Evolutionary conservation across 1,140 invertebrate genomes (phyloP).

Genomic region (Ips typographus): DNA sequence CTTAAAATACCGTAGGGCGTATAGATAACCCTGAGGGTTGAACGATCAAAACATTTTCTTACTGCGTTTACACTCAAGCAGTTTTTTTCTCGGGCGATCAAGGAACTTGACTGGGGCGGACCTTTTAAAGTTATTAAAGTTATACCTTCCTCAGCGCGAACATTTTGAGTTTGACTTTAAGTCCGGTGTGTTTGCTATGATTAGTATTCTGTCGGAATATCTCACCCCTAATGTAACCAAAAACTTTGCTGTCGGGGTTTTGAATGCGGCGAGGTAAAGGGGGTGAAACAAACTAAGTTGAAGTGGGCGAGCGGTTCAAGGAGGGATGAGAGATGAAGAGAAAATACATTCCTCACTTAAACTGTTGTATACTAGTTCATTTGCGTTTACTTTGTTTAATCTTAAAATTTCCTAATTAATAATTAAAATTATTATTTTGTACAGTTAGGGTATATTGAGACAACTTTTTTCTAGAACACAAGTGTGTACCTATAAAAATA

Average conservation of each 20-base stretch:
- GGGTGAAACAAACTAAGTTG: background rate
- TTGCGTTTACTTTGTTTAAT: too few relatives aligned
- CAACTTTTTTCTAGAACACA: too few relatives aligned
- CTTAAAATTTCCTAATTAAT: too few relatives aligned
- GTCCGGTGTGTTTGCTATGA: background rate
- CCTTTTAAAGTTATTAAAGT: background rate
- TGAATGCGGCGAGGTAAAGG: background rate
- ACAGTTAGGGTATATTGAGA: too few relatives aligned
- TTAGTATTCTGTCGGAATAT: constrained; percentile 9
- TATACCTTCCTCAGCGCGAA: constrained; percentile 2
- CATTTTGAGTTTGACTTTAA: background rate
- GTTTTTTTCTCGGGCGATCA: background rate
- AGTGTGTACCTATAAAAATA: too few relatives aligned
- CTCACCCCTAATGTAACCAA: constrained; percentile 7
- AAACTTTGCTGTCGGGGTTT: constrained; percentile 5
- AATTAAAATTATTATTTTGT: too few relatives aligned
- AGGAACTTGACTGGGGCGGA: background rate
- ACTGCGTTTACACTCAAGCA: background rate
- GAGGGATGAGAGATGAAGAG: too few relatives aligned
- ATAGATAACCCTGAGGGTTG: background rate
- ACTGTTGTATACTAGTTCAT: too few relatives aligned
- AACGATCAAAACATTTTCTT: background rate
- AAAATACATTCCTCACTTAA: too few relatives aligned
- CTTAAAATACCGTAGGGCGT: background rate
- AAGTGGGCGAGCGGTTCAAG: background rate